A percentile compares a stretch with the other conserved stretches of the same genome.
Conservation (phyloP, 2,113 vertebrate species). For the Geococcyx californianus region DNA sequence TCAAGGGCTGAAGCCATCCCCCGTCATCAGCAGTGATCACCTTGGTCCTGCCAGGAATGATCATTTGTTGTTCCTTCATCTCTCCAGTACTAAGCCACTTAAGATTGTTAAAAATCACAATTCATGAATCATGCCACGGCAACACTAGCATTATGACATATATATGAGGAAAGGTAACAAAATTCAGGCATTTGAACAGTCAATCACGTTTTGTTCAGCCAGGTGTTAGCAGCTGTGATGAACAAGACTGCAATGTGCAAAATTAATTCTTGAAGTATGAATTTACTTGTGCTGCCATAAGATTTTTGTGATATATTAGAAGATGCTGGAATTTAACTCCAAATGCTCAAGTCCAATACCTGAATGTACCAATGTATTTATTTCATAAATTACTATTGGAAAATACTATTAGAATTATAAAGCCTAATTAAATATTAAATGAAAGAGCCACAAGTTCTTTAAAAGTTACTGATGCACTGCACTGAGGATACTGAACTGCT, state of each 20-base stretch:
- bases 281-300: neutral
- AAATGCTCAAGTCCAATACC: neutral
- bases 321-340: neutral
- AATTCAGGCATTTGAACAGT: neutral
- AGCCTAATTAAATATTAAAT: neutral
- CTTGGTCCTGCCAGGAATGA: neutral
- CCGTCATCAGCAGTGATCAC: fast-evolving
- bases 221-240: neutral
- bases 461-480: neutral
- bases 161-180: neutral
- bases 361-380: neutral
- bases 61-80: neutral
- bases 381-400: neutral
- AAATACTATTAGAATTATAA: neutral
- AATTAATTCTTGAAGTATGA: neutral
- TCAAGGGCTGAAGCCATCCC: neutral
- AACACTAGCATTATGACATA: neutral
- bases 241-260: neutral
- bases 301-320: neutral
- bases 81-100: neutral
- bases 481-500: neutral
- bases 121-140: neutral
- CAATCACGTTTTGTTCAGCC: neutral
- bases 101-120: neutral
- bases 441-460: neutral